Base-by-base conservation (phyloP, 2,113 vertebrate species). In the Indicator maculatus region DNA sequence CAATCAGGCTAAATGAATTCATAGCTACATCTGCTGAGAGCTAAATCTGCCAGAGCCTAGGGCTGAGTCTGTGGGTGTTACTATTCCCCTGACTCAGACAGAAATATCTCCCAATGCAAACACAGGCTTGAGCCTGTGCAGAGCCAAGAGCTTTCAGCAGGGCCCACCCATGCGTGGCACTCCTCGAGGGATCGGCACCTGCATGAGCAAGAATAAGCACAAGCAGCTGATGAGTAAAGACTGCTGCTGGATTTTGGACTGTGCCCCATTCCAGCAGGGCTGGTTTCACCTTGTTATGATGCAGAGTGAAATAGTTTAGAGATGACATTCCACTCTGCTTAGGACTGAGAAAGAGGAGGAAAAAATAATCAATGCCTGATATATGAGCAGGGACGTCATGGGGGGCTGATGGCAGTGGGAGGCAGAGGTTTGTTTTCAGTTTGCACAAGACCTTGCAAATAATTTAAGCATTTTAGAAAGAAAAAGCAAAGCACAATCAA, bases 61-160 rank as follows among this genome's bases (percentile, higher is more conserved):
- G 90, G 92, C 88, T 96, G 90, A 88, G 88, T 45, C 93, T 95
- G 90, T 91, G 90, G 76, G 88, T 86, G 83, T 91, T 81, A 91
- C 90, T 96, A 91, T 88, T 95, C 92, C 93, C 92, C 80, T 94
- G 92, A 90, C 90, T 96, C 93, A 94, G 85, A 80, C 85, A 95
- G 72, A 94, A 96, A 91, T 94, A 93, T 16, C 93, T 96, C 83
- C 69, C 0, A 0, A 47, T 72, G 86, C 33, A 88, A 84, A 90
- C 1, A 19, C 86, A 90, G 86, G 88, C 56, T 82, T 11, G 78
- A 91, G 91, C 89, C 83, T 74, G 79, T 41, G 82, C 3, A 15
- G 66, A 90, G 77, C 44, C 80, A 19, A 8, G 60, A 41, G 85
- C 47, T 82, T 95, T 65, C 39, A 31, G 39, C 60, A 6, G 65